These are phyloP conservation scores for Galemys pyrenaicus DNA, from an alignment of 2,113 vertebrate genomes.

Conservation along the genomic window DNA sequence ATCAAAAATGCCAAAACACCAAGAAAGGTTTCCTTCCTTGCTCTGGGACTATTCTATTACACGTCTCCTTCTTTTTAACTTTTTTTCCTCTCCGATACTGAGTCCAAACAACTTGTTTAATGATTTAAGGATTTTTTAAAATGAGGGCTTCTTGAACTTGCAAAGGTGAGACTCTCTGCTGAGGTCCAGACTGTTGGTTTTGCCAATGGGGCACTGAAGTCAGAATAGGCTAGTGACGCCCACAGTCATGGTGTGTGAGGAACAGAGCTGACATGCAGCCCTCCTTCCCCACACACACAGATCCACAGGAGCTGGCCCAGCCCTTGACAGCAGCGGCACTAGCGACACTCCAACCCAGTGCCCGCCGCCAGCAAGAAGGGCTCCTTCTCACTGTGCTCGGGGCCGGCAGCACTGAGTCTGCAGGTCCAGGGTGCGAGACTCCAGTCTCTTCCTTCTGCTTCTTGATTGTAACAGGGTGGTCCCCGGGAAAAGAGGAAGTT, in stretches of 20 bases:
- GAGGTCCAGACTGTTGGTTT: background rate
- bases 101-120: background rate
- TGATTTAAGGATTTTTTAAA: background rate
- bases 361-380: accelerated
- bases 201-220: background rate
- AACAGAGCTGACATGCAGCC: background rate
- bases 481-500: no score
- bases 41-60: background rate
- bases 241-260: background rate
- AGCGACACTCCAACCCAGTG: accelerated
- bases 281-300: background rate
- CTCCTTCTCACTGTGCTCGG: no score
- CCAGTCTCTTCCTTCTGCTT: no score
- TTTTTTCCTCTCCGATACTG: background rate
- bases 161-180: background rate
- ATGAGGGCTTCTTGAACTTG: background rate
- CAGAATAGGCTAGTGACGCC: no score
- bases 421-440: no score
- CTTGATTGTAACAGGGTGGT: no score
- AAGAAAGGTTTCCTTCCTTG: background rate
- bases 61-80: background rate
- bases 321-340: accelerated
- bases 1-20: background rate
- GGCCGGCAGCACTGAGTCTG: no score
- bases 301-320: background rate